Base-by-base conservation (phyloP, 2,113 vertebrate species). In the Pungitius pungitius region DNA sequence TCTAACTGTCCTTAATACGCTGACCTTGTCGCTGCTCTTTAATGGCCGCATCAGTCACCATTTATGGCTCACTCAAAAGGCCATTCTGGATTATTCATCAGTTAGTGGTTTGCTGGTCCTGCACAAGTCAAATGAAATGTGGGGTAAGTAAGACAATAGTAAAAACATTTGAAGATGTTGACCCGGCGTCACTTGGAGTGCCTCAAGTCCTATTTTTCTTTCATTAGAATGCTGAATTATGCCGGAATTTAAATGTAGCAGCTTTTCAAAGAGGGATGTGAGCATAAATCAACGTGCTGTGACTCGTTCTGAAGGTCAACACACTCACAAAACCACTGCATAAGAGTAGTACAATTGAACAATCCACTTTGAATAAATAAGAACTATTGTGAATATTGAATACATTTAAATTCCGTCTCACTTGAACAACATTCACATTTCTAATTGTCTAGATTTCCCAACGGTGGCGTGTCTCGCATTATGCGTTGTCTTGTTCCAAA, bases 1-100 rank as follows among this genome's bases (percentile, higher is more conserved):
- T 82, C 65, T 42, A 61, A 37, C 69, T 83, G 75, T 84, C 84
- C 73, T 65, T 81, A 84, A 49, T 78, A n/a, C 35, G 37, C 68
- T 65, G 80, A 89, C 86, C 85, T 84, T 83, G 82, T 82, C 78
- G 30, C 30, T 42, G 43, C 30, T n/a, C 47, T 64, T 69, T 75
- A 22, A 65, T 43, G 75, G 80, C 60, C 76, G 69, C 75, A 88
- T 89, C 77, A 76, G 40, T 89, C 84, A 81, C 55, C 64, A 58
- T 86, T 88, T 77, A 82, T 63, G 43, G 75, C 73, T 83, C 82
- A 87, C 71, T 90, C 75, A 82, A 87, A 83, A 80, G 62, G 85
- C 15, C 69, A 40, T 78, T 75, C 35, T 58, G 67, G 64, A 84
- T 87, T 39, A 81, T 84, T 80, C 66, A 60, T 85, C 61, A 72